Conservation (phyloP, 2,113 vertebrate genomes). For the Chloropsis cyanopogon region DNA sequence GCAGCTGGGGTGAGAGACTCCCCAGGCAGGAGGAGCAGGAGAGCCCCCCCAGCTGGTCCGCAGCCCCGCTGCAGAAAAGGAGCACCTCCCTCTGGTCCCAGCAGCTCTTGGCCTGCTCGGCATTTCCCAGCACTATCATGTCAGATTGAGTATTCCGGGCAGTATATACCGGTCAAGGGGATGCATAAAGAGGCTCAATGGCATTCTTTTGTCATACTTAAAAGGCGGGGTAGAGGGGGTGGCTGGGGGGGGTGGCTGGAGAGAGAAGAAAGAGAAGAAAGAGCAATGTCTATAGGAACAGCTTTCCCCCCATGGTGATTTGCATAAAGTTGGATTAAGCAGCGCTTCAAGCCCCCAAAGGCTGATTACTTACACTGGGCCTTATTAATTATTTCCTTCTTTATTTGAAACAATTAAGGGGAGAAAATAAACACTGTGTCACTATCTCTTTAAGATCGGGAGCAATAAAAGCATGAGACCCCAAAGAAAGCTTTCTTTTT, state of each 20-base stretch:
- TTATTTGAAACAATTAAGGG: slow-evolving; percentile 61
- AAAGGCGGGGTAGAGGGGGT: background rate
- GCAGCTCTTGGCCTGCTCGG: background rate
- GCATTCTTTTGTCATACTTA: slow-evolving; percentile 41
- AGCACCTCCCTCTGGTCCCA: background rate
- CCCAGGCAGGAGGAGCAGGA: background rate
- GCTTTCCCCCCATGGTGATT: background rate
- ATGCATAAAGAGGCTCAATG: background rate
- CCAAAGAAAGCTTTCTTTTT: slow-evolving; percentile 37
- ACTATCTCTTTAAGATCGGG: slow-evolving; percentile 40
- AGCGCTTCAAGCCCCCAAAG: slow-evolving; percentile 13
- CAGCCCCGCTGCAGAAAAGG: background rate
- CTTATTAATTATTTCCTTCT: slow-evolving; percentile 63
- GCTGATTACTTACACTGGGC: background rate
- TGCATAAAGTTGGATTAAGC: slow-evolving; percentile 47
- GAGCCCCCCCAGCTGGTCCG: background rate
- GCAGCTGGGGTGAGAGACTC: background rate
- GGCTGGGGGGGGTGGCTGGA: background rate
- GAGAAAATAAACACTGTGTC: slow-evolving; percentile 20
- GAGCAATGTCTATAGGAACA: slow-evolving; percentile 13
- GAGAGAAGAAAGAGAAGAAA: slow-evolving; percentile 47
- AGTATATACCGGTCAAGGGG: background rate
- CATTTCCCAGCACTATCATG: background rate
- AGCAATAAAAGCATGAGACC: background rate
- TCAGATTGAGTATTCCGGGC: background rate